Evolutionary conservation across 2,888 invertebrate genomes (phyloP), one percentile per base, ranked within the genome.

Genomic region (Sinohyriopsis cumingii): DNA sequence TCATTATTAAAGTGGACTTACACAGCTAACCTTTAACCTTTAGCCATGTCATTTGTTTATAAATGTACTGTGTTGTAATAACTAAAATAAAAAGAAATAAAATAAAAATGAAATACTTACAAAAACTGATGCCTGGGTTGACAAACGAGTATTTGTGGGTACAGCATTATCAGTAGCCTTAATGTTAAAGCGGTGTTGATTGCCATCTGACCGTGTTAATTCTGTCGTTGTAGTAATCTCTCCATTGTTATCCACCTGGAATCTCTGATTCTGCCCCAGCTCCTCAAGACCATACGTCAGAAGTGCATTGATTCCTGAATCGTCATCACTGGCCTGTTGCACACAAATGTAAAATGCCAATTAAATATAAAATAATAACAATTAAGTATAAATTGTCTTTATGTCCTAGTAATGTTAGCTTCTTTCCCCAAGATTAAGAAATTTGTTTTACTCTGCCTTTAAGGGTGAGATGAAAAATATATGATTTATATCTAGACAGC

Each of bases 251-350:
- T 72, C 68, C 3, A 78, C 68, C 24, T 15, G 53, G 65, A 81
- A 78, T 67, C 73, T 73, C 56, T 67, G 28, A 59, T 64, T 65
- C 57, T 63, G 33, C 65, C 72, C 71, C 22, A 55, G 22, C 18
- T 28, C 57, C 54, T 71, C 57, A 18, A 81, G 53, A 3, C 45
- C 56, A 59, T 82, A 81, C 12, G 63, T 55, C 18, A 84, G 76
- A 20, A n/a, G 55, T 20, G 81, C 81, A 69, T 77, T 79, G 5
- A 22, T 61, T 22, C 72, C 79, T 4, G 28, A 57, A 69, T 84
- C 84, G 25, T 69, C 56, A 69, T 84, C 84, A 15, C 65, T 71
- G 9, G 83, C 82, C 83, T 83, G 59, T 20, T 18, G 62, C 24
- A 69, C 5, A 54, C 55, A 60, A 60, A 60, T 59, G 22, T 18